phyloP scores from a whole-genome alignment of 2,113 vertebrate species.

The Embiotoca jacksoni region DNA sequence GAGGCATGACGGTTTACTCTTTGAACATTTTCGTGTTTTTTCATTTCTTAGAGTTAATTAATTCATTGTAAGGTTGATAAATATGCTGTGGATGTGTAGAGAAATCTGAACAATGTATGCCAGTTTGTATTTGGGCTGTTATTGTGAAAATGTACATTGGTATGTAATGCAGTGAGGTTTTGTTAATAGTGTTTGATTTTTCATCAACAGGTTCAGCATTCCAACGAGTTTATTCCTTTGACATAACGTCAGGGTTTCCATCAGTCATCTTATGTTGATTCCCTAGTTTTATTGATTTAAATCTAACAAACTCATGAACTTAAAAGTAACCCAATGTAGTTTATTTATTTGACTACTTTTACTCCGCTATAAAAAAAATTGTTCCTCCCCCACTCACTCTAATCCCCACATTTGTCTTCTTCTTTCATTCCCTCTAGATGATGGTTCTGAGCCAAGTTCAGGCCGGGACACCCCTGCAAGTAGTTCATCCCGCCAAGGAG shows the following conservation, averaged over 20 bases:
- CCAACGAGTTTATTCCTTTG: background rate
- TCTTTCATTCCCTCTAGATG: constrained; percentile 80
- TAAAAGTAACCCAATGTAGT: background rate
- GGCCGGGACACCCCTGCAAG: constrained; percentile 89
- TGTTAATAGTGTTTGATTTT: constrained; percentile 2
- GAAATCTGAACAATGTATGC: background rate
- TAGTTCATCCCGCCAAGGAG: constrained; percentile 84
- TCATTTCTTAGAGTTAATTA: constrained; percentile 45
- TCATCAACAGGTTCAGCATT: background rate
- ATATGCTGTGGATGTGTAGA: constrained; percentile 4
- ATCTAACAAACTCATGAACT: no score
- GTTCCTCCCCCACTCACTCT: background rate
- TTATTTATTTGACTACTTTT: background rate
- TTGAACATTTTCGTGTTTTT: constrained; percentile 27
- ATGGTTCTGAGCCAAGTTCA: constrained; percentile 91
- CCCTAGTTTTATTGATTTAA: constrained; percentile 2
- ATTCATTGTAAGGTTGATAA: constrained; percentile 46
- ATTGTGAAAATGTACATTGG: background rate
- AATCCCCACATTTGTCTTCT: background rate
- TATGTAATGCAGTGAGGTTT: background rate
- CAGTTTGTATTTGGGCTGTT: background rate
- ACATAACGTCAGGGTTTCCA: background rate
- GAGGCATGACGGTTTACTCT: constrained; percentile 50
- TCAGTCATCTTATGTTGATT: background rate
- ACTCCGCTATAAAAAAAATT: background rate